These are phyloP conservation scores for Ophioninae sp. DNA, from an alignment of 2,888 invertebrate species.

Conservation along the genomic window DNA sequence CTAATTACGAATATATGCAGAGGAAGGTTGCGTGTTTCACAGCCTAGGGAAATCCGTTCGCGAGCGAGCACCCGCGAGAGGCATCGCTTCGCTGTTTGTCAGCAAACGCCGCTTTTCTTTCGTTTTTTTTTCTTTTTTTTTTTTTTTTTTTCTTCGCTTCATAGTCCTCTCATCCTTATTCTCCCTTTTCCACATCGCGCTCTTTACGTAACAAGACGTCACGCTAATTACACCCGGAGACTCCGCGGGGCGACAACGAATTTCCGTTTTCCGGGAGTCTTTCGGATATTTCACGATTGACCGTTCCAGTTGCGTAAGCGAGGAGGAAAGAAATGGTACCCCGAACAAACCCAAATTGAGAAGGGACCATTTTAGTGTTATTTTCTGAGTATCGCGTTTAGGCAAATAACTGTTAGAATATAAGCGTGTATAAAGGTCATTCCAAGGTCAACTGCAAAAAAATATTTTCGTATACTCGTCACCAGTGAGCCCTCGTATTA, in stretches of 20 bases:
- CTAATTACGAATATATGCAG: slow-evolving; percentile 63
- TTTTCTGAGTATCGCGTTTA: too few species aligned
- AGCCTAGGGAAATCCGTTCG: slow-evolving; percentile 55
- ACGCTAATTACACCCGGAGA: slow-evolving; percentile 69
- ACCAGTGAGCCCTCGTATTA: too few species aligned
- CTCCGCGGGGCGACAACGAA: slow-evolving; percentile 53
- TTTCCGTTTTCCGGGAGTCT: slow-evolving; percentile 60
- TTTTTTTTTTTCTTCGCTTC: slow-evolving; percentile 10
- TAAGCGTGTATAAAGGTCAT: too few species aligned
- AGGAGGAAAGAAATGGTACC: background rate
- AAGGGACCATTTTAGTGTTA: background rate
- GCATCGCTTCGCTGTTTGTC: slow-evolving; percentile 47
- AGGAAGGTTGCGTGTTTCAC: slow-evolving; percentile 54
- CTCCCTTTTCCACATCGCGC: slow-evolving; percentile 57
- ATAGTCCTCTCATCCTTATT: slow-evolving; percentile 34
- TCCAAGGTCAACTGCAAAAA: too few species aligned
- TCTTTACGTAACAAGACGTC: slow-evolving; percentile 72
- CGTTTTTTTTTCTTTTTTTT: slow-evolving; percentile 5
- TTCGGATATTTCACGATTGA: slow-evolving; percentile 22
- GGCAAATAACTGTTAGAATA: too few species aligned
- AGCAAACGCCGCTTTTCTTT: slow-evolving; percentile 31
- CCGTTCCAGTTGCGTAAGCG: background rate
- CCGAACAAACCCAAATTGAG: background rate
- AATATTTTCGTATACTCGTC: too few species aligned
- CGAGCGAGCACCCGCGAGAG: slow-evolving; percentile 31